Base-by-base conservation (phyloP, 2,888 invertebrate species). In the Bembecia ichneumoniformis region DNA sequence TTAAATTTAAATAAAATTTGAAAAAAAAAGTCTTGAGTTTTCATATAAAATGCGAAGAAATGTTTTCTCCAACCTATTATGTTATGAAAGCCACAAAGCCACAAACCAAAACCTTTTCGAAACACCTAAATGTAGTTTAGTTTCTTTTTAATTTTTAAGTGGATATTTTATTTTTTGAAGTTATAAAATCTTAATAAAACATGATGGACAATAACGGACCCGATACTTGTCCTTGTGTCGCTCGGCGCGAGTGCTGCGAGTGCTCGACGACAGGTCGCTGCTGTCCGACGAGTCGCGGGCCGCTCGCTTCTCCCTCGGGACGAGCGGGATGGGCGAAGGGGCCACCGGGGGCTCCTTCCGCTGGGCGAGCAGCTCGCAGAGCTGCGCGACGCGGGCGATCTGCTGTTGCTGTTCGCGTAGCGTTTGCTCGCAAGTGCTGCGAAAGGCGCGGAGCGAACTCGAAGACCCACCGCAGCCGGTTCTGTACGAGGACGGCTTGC, bases 341-440 rank as follows among this genome's bases (percentile, higher is more conserved):
- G 28, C 9, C 28, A 4, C 28, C 9, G 9, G 28, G 9, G 28
- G 28, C 34, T 15, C 28, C n/a, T 40, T 13, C 3, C 61, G 63
- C 56, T 68, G 70, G 1, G 70, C 66, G 16, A 82, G 66, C 4
- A 65, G 66, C 63, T 78, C 77, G 62, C 82, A 83, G 28, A 83
- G 62, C 55, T 69, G 65, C 1, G 80, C 69, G 3, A 83, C 78
- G 44, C 74, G 74, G 1, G 77, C 66, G 36, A 82, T 74, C 56
- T 74, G 74, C 3, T 13, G 13, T 54, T 82, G 80, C 53, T 82
- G 83, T 47, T 78, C 77, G 3, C 66, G 66, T 17, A 83, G 58
- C 16, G 80, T 71, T 9, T 71, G 68, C 60, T 76, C 74, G 62
- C 79, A 80, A 2, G 66, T 63, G 2, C 62, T 58, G 17, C 74